Percentiles rank a stretch among this genome's conserved stretches.
These are phyloP conservation scores for Xanthia icteritia DNA, from an alignment of 2,888 invertebrate species.

Conservation along the genomic window DNA sequence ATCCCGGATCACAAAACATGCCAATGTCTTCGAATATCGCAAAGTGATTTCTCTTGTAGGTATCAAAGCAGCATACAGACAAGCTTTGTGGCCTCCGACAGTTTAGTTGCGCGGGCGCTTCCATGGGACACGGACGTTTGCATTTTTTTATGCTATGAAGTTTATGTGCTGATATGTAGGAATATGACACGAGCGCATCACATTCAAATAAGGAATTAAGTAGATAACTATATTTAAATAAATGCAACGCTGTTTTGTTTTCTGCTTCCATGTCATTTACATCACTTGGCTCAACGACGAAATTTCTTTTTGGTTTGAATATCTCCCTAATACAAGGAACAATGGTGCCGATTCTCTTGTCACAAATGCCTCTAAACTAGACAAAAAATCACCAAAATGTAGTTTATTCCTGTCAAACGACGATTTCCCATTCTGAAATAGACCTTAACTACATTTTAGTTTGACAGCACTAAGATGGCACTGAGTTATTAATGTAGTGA, in stretches of 20 bases:
- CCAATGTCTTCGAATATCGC: slow-evolving; percentile 2
- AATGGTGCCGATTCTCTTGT: too few relatives aligned
- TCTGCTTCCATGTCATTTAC: background rate
- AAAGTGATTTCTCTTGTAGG: slow-evolving; percentile 10
- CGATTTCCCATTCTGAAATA: too few relatives aligned
- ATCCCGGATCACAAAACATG: slow-evolving; percentile 8
- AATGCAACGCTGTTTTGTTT: background rate
- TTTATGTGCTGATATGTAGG: slow-evolving; percentile 1
- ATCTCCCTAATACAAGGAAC: background rate
- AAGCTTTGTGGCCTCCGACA: slow-evolving; percentile 11
- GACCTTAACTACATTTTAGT: too few relatives aligned
- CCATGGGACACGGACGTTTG: slow-evolving; percentile 11
- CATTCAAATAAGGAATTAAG: slow-evolving; percentile 14
- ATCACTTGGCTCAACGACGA: background rate
- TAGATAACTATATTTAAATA: background rate
- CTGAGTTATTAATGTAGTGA: too few relatives aligned
- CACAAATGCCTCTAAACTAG: too few relatives aligned
- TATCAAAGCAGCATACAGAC: slow-evolving; percentile 14
- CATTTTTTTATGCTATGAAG: background rate
- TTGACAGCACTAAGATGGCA: too few relatives aligned
- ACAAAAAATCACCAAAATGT: too few relatives aligned
- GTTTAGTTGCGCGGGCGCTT: background rate
- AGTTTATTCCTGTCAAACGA: too few relatives aligned
- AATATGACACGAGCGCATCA: background rate
- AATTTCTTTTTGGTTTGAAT: background rate